A percentile compares a stretch with the other conserved stretches of the same genome.
Evolutionary conservation across 2,888 invertebrate genomes (phyloP).

Genomic region (Notodonta ziczac): DNA sequence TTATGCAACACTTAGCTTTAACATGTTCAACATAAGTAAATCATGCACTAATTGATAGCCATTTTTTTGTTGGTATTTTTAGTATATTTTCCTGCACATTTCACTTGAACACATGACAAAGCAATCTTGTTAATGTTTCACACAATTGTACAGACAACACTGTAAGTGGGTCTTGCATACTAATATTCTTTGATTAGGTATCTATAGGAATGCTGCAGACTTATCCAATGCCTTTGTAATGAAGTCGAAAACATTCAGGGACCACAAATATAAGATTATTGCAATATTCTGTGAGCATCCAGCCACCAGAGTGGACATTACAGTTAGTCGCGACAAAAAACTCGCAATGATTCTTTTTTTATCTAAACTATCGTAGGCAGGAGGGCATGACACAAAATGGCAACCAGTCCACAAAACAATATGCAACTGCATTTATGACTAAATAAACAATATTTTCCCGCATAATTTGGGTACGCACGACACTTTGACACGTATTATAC

Average conservation of each 20-base stretch:
- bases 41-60: constrained; percentile 5
- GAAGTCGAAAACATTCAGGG: constrained; percentile 17
- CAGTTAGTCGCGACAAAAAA: constrained; percentile 63
- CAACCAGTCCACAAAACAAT: constrained; percentile 76
- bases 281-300: constrained; percentile 31
- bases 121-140: constrained; percentile 23
- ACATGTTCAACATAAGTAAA: constrained; percentile 12
- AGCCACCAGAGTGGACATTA: constrained; percentile 41
- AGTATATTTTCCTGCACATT: constrained; percentile 10
- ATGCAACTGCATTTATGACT: constrained; percentile 74
- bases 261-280: constrained; percentile 17
- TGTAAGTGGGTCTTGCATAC: constrained; percentile 47
- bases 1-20: constrained; percentile 25
- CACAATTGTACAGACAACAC: constrained; percentile 21
- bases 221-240: constrained; percentile 18
- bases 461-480: constrained; percentile 35
- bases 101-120: constrained; percentile 27
- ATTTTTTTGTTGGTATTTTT: constrained; percentile 12
- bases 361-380: constrained; percentile 77
- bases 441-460: constrained; percentile 54
- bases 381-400: constrained; percentile 82
- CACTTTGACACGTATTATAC: constrained; percentile 59
- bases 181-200: constrained; percentile 29
- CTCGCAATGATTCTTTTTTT: constrained; percentile 73
- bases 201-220: constrained; percentile 22